These are phyloP conservation scores for Misgurnus anguillicaudatus DNA, from an alignment of 2,113 vertebrate genomes.

Conservation along the genomic window DNA sequence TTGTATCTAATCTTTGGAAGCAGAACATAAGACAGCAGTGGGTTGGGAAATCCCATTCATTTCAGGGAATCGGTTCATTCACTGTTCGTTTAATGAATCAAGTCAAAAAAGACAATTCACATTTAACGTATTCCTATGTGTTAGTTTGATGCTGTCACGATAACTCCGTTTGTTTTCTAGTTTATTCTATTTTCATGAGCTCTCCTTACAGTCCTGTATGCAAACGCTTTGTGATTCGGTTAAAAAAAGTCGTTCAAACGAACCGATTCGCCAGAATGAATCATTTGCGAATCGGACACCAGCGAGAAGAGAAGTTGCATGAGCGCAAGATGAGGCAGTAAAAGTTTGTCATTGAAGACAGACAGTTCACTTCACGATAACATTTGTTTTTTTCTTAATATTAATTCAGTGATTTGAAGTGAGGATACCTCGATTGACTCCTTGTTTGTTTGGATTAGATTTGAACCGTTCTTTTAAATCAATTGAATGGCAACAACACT, in stretches of 20 bases:
- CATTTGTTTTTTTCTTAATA: no score
- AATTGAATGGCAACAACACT: background rate
- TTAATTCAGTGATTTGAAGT: no score
- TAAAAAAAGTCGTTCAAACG: background rate
- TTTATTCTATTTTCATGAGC: no score
- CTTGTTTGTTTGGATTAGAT: background rate
- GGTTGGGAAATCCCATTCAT: slow-evolving; percentile 12
- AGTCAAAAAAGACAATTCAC: no score
- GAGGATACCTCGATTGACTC: no score
- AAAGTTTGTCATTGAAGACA: background rate
- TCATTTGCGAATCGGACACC: background rate
- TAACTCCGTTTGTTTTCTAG: no score
- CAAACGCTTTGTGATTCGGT: background rate
- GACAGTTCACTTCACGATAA: background rate
- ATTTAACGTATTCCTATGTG: no score
- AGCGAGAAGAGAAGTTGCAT: background rate
- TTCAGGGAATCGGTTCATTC: background rate
- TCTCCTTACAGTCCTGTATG: no score
- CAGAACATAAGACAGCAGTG: background rate
- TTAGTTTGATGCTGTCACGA: background rate
- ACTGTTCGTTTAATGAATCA: no score
- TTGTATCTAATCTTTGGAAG: background rate
- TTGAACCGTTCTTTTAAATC: background rate
- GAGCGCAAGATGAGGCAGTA: background rate
- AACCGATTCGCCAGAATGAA: background rate